Percentiles rank a stretch among this genome's conserved stretches.
phyloP scores from a whole-genome alignment of 2,888 invertebrate species.

The Pelosia muscerda region DNA sequence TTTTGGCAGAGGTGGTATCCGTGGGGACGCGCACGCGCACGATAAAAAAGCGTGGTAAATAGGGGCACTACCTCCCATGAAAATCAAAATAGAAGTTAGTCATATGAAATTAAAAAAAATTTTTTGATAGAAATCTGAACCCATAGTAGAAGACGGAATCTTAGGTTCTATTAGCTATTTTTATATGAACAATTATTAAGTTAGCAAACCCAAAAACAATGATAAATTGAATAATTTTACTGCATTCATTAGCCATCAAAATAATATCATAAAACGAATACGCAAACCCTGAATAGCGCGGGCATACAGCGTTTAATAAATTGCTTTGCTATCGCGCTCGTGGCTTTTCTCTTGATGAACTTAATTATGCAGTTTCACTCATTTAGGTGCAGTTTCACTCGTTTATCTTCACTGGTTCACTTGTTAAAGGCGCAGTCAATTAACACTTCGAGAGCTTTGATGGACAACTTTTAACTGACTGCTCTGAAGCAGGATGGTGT shows the following conservation, averaged over 20 bases:
- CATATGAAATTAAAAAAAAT: too few species aligned
- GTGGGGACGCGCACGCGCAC: too few species aligned
- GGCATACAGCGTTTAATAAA: constrained; percentile 45
- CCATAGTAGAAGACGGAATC: too few species aligned
- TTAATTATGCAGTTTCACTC: constrained; percentile 69
- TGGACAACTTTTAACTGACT: constrained; percentile 23
- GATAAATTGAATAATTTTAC: neutral
- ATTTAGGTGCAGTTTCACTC: constrained; percentile 46
- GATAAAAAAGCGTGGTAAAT: too few species aligned
- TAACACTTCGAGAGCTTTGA: constrained; percentile 41
- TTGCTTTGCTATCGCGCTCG: constrained; percentile 54
- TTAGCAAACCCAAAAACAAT: neutral
- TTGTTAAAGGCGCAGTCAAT: constrained; percentile 42
- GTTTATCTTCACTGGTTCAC: neutral
- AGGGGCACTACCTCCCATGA: too few species aligned
- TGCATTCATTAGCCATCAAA: neutral
- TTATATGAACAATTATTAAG: too few species aligned
- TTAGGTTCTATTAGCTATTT: too few species aligned
- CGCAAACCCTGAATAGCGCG: neutral
- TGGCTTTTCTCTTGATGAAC: constrained; percentile 59
- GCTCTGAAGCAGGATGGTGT: neutral
- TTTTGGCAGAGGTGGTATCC: too few species aligned
- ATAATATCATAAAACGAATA: neutral
- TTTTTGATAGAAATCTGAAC: too few species aligned
- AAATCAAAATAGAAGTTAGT: too few species aligned